These are phyloP conservation scores for Pyrrhia umbra DNA, from an alignment of 2,888 invertebrate genomes.

Conservation along the genomic window DNA sequence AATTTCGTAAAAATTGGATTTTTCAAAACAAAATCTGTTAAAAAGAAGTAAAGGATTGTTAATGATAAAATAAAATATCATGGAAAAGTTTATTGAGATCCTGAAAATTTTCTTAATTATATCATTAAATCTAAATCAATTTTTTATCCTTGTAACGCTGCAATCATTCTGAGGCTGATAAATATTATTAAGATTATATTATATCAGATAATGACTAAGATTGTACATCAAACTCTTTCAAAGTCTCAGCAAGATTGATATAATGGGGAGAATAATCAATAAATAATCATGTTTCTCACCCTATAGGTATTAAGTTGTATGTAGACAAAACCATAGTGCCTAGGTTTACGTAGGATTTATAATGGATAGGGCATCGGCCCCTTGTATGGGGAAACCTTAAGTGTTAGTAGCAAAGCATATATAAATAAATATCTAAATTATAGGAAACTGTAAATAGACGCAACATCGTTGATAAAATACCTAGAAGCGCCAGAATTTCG, in stretches of 20 bases:
- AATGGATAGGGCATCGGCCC: conserved; percentile 33
- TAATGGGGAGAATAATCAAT: no score
- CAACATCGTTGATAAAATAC: conserved; percentile 6
- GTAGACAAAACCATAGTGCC: not conserved
- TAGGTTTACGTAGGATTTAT: conserved; percentile 18
- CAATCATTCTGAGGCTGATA: not conserved
- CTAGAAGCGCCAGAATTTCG: conserved; percentile 34
- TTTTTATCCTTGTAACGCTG: not conserved
- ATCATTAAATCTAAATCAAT: not conserved
- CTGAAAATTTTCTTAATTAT: not conserved
- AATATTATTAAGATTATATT: no score
- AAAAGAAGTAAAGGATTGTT: no score
- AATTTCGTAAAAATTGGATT: no score
- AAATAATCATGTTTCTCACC: not conserved
- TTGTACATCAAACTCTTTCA: not conserved
- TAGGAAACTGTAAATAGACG: not conserved
- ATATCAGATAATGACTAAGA: not conserved
- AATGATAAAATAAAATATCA: no score
- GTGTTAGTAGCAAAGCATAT: conserved; percentile 17
- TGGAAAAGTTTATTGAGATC: no score
- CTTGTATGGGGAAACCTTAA: conserved; percentile 29
- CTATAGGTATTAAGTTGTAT: not conserved
- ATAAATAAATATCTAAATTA: conserved; percentile 6
- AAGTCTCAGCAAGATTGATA: not conserved
- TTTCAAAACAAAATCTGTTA: not conserved